These are phyloP conservation scores for Aphelenchoides avenae DNA, from an alignment of 1,140 invertebrate genomes.

Conservation along the genomic window DNA sequence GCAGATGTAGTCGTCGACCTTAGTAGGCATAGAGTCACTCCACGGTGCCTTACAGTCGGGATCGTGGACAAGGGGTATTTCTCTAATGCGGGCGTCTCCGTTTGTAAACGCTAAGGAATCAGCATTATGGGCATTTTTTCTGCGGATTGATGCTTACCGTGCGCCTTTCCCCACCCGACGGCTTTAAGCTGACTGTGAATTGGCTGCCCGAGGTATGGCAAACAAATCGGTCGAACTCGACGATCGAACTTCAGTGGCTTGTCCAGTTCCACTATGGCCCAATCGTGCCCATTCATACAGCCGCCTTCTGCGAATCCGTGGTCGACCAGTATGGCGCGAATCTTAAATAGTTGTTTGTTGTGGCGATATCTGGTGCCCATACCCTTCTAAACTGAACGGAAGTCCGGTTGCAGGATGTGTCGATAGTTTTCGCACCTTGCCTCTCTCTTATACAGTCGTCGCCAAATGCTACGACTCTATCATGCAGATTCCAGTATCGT, in stretches of 20 bases:
- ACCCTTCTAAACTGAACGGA: neutral
- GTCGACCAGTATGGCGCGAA: slow-evolving; percentile 23
- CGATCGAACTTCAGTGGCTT: slow-evolving; percentile 30
- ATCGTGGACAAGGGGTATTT: slow-evolving; percentile 41
- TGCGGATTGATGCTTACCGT: slow-evolving; percentile 10
- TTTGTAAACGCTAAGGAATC: slow-evolving; percentile 29
- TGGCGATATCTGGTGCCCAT: neutral
- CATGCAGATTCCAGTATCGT: slow-evolving; percentile 4
- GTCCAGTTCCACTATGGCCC: slow-evolving; percentile 37
- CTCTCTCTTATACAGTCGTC: slow-evolving; percentile 25
- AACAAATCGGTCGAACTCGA: slow-evolving; percentile 33
- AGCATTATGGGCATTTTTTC: slow-evolving; percentile 4
- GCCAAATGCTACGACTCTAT: slow-evolving; percentile 20
- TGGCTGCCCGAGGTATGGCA: slow-evolving; percentile 4
- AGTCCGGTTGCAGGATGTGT: neutral
- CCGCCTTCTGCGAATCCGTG: slow-evolving; percentile 18
- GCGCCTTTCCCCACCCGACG: slow-evolving; percentile 21
- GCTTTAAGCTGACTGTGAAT: slow-evolving; percentile 15
- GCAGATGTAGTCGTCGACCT: slow-evolving; percentile 37
- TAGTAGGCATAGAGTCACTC: slow-evolving; percentile 29
- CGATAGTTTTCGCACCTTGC: neutral
- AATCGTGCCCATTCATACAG: slow-evolving; percentile 34
- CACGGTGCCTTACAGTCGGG: slow-evolving; percentile 25
- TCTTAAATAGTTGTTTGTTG: slow-evolving; percentile 20
- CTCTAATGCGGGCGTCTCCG: slow-evolving; percentile 35